These are phyloP conservation scores for Mastomys natalensis DNA, from an alignment of 2,113 vertebrate genomes.

Conservation along the genomic window DNA sequence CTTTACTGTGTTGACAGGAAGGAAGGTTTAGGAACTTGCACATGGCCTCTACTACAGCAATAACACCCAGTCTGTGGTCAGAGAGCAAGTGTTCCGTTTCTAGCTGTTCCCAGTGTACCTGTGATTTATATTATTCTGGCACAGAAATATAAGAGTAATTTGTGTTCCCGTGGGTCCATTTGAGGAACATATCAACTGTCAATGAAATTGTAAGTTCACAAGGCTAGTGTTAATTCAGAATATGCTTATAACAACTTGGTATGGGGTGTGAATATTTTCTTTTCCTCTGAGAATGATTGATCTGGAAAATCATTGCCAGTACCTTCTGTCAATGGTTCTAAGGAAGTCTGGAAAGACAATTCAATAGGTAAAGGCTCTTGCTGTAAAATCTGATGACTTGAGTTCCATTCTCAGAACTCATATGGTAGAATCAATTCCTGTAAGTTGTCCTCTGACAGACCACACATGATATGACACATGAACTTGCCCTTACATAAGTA, in stretches of 20 bases:
- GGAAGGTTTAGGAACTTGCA: too few relatives aligned
- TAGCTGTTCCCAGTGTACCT: neutral
- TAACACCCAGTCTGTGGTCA: neutral
- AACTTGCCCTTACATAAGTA: neutral
- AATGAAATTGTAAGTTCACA: neutral
- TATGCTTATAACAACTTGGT: neutral
- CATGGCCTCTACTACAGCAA: neutral
- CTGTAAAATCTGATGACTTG: too few relatives aligned
- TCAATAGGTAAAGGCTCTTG: neutral
- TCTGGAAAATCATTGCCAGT: neutral
- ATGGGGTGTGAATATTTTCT: neutral
- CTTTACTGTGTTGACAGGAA: neutral
- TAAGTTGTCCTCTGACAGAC: neutral
- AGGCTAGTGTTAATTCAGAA: neutral
- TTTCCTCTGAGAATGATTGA: neutral
- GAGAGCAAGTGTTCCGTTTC: neutral
- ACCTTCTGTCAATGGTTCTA: neutral
- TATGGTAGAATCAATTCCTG: neutral
- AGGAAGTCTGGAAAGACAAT: too few relatives aligned
- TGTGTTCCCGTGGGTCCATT: neutral
- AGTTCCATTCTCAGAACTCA: neutral
- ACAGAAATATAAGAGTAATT: neutral
- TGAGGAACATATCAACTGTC: neutral
- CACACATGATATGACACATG: neutral
- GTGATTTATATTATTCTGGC: neutral